Percentiles rank a stretch among this genome's conserved stretches.
phyloP scores from a whole-genome alignment of 2,797 vertebrate genomes.

The Callimico goeldii region DNA sequence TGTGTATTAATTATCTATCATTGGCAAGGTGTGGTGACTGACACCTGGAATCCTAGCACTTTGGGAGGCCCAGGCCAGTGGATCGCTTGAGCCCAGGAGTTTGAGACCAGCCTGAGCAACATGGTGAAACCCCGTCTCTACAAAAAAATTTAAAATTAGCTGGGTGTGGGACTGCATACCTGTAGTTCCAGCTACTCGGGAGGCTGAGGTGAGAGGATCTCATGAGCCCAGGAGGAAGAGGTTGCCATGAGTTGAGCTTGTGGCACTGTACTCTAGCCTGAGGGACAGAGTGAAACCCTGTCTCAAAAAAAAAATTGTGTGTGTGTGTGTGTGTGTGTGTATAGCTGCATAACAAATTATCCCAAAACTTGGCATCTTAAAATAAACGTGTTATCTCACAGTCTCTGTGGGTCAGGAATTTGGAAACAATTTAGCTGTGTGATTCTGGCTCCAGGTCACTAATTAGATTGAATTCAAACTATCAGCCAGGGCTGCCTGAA shows the following conservation, averaged over 20 bases:
- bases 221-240: not conserved
- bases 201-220: not conserved
- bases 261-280: not conserved
- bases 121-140: not conserved
- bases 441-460: not conserved
- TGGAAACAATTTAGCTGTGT: not conserved
- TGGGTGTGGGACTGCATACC: not conserved
- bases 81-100: not conserved
- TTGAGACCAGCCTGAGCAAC: not conserved
- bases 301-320: not conserved
- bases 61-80: not conserved
- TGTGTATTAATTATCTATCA: not conserved
- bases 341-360: not conserved
- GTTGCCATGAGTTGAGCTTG: not conserved
- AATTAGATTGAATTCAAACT: not conserved
- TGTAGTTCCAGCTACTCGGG: not conserved
- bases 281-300: not conserved
- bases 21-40: not conserved
- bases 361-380: not conserved
- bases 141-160: not conserved
- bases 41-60: not conserved
- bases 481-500: not conserved
- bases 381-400: not conserved
- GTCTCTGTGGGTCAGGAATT: not conserved
- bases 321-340: too few relatives aligned